These are phyloP conservation scores for Eumeta japonica DNA, from an alignment of 1,140 invertebrate species.

Conservation along the genomic window DNA sequence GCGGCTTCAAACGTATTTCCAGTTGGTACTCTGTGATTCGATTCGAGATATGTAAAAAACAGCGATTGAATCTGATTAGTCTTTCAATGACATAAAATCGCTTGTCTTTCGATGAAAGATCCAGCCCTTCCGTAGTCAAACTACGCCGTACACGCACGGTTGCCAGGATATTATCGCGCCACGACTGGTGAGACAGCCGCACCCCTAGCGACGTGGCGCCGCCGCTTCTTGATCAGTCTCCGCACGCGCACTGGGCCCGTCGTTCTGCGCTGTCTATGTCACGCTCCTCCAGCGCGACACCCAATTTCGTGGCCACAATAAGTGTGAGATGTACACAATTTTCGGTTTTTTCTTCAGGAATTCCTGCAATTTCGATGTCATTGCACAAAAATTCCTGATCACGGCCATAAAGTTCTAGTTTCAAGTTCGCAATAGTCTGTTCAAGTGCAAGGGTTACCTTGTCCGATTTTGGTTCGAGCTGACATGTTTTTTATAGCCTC, in stretches of 20 bases:
- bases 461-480: no score
- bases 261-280: no score
- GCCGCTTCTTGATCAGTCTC: not conserved
- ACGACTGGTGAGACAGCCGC: slow-evolving; percentile 1
- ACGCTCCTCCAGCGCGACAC: no score
- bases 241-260: no score
- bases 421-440: no score
- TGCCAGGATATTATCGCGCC: slow-evolving; percentile 3
- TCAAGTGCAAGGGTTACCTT: no score
- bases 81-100: slow-evolving; percentile 1
- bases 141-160: slow-evolving; percentile 3
- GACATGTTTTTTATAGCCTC: no score
- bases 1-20: slow-evolving; percentile 5
- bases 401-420: no score
- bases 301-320: not conserved
- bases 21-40: not conserved
- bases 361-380: no score
- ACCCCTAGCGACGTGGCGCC: slow-evolving; percentile 3
- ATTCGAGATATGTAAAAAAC: not conserved
- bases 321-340: no score
- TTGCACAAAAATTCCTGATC: slow-evolving; percentile 2
- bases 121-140: slow-evolving; percentile 5
- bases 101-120: not conserved
- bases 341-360: slow-evolving; percentile 2
- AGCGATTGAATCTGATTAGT: no score